A percentile compares a stretch with the other conserved stretches of the same genome.
Conservation (phyloP, 35 echinoderm and acorn worm species). For the Ophioderma brevispina region DNA sequence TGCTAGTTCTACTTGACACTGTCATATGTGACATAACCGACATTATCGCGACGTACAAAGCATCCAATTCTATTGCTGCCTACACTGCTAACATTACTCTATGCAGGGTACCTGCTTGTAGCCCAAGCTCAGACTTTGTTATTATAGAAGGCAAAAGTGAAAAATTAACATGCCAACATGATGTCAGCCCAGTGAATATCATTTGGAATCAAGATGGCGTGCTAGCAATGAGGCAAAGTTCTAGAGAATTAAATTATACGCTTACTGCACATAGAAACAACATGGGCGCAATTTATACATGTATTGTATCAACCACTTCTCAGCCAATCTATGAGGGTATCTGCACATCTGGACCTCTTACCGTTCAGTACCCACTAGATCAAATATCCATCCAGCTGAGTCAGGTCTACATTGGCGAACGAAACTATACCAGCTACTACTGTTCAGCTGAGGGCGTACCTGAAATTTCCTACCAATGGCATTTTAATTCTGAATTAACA, state of each 20-base stretch:
- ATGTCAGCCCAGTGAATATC: background rate
- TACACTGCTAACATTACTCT: background rate
- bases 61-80: background rate
- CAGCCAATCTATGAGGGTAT: background rate
- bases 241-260: background rate
- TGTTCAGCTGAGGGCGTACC: background rate
- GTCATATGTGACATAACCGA: background rate
- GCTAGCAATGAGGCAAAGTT: background rate
- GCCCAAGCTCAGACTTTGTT: background rate
- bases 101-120: background rate
- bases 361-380: background rate
- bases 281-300: background rate
- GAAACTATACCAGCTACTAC: background rate
- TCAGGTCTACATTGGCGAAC: background rate
- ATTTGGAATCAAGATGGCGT: background rate
- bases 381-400: background rate
- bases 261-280: background rate
- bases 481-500: background rate
- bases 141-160: background rate
- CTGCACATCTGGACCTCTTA: background rate
- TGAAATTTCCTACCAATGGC: conserved; percentile 14
- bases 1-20: background rate
- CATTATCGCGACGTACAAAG: background rate
- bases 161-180: background rate
- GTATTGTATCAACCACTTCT: background rate